Evolutionary conservation across 2,113 vertebrate species (phyloP), one percentile per base, ranked within the genome.

Genomic region (Actinemys pallida): DNA sequence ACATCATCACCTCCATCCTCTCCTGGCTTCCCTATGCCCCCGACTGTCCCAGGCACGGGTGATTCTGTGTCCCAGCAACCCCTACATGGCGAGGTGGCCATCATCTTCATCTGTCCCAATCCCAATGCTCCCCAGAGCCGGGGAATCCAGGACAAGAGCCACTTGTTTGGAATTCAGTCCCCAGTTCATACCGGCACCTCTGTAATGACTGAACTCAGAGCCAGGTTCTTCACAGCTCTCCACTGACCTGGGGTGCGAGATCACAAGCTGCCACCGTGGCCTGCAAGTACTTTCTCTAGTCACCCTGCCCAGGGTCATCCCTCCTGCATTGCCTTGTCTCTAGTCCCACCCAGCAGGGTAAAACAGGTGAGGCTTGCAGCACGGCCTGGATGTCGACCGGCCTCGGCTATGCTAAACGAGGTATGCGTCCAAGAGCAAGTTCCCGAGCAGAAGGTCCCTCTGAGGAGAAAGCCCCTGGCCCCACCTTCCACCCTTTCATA

Each of bases 1-100:
- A 6, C 0, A 1, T 6, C 6, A 3, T 49, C 31, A 62, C 20
- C 56, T 42, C 47, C 13, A 84, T 88, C 90, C 9, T 4, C 13
- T 17, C 59, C 59, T 39, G 19, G 57, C 53, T 14, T 6, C 22
- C 79, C 56, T 1, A 1, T 19, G 8, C 17, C 22, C 19, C 65
- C 10, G 45, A 31, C 49, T 11, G 5, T 81, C 47, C 57, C 27
- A 59, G 2, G 27, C 22, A 10, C 27, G 12, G 10, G 27, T 5
- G 57, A 29, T 29, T 4, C 57, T 59, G 57, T 10, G 27, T 29
- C 57, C 35, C 59, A 65, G 29, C 29, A 69, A n/a, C 35, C 62
- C 16, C 35, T 31, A 19, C 13, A 3, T 14, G 27, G 59, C 6
- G 59, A 14, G 31, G 59, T 65, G 59, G 31, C 57, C 14, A 35